Evolutionary conservation across 2,797 vertebrate species (phyloP), one percentile per base, ranked within the genome.

Genomic region (Micrastur ruficollis): DNA sequence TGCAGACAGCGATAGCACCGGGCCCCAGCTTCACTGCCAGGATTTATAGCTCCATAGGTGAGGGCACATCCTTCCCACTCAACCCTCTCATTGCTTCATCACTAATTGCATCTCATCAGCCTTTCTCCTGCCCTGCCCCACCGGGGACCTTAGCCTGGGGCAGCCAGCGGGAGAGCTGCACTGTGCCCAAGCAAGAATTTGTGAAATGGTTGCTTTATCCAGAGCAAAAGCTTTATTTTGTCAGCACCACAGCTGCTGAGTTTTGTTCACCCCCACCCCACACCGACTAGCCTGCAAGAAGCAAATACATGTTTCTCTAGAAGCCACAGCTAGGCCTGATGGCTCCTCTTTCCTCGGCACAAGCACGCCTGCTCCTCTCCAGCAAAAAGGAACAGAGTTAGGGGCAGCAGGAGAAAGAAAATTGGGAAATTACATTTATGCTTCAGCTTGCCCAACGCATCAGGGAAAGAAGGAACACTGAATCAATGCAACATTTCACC

Each of bases 1-100:
- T 2, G 0, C 38, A n/a, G 34, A 5, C n/a, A 31, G 40, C 2
- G 2, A 21, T 0, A 49, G 26, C 14, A 5, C 27, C 34, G 2
- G 14, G 20, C 12, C 52, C 34, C 18, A 26, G 56, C 34, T 26
- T n/a, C 12, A 0, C 65, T 38, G 46, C 36, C 1, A 5, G 32
- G 34, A 40, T 34, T 72, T 14, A 42, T 8, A 46, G 29, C 49
- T 68, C 68, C 16, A 4, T 0, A 17, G 38, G 12, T 3, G 3
- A 65, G 27, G 52, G 6, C 31, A 72, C 36, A 7, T 61, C 25
- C 19, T 25, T 66, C 25, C 79, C 27, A 22, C 29, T 44, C 46
- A 29, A 4, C 27, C 2, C 8, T 11, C 8, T 62, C 46, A 18
- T 18, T 7, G 13, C 36, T 53, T 44, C 29, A 31, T 47, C 40